phyloP scores from a whole-genome alignment of 2,113 vertebrate species.

The Perognathus longimembris region DNA sequence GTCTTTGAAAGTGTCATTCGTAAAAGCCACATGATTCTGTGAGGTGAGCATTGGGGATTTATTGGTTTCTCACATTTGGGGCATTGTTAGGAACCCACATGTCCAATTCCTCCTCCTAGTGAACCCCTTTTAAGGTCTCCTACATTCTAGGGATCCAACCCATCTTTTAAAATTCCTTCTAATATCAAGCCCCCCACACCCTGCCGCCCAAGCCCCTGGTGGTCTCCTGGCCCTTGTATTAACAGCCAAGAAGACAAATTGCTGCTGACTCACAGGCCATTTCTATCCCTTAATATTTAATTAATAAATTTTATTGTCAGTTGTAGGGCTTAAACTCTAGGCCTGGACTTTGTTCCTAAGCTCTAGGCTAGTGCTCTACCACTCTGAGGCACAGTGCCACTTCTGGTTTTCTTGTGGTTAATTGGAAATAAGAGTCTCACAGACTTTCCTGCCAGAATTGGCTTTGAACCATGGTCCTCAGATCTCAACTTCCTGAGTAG shows the following conservation, averaged over 20 bases:
- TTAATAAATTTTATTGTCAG: too few relatives aligned
- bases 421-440: too few relatives aligned
- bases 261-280: fast-evolving
- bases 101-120: not conserved
- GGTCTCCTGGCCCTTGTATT: not conserved
- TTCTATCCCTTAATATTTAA: not conserved
- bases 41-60: not conserved
- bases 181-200: not conserved
- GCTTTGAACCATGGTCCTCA: too few relatives aligned
- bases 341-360: too few relatives aligned
- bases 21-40: not conserved
- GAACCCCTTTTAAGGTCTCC: not conserved
- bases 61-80: not conserved
- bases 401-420: too few relatives aligned
- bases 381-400: too few relatives aligned
- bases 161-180: not conserved
- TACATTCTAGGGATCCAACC: not conserved
- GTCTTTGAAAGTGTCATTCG: not conserved
- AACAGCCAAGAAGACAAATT: not conserved
- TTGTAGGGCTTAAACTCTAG: too few relatives aligned
- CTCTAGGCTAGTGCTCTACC: too few relatives aligned
- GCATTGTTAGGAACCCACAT: not conserved
- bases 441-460: too few relatives aligned
- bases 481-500: too few relatives aligned
- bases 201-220: fast-evolving